Conservation (phyloP, 2,888 invertebrate species). For the Prosopocoilus inquinatus region DNA sequence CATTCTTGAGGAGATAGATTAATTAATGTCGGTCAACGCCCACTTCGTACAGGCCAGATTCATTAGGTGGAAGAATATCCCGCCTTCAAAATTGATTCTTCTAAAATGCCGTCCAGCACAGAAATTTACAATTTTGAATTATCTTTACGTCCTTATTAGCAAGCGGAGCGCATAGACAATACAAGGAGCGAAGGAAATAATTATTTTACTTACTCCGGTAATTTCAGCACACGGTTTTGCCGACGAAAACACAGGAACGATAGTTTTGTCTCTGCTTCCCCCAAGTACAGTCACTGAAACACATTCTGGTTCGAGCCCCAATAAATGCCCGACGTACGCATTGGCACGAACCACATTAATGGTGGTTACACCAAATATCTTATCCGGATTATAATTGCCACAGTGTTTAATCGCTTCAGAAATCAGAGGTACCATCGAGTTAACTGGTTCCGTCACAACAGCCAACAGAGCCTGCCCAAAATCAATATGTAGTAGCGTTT, state of each 20-base stretch:
- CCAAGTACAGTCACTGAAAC: conserved; percentile 75
- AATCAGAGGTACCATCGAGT: conserved; percentile 69
- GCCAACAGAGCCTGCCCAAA: conserved; percentile 53
- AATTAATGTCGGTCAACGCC: too few species aligned
- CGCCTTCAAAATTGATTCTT: too few species aligned
- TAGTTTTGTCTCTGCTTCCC: conserved; percentile 72
- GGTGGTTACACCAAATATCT: conserved; percentile 72
- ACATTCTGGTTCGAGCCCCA: conserved; percentile 61
- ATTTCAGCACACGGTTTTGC: conserved; percentile 53
- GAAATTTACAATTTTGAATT: too few species aligned
- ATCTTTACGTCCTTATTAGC: too few species aligned
- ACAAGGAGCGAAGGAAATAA: background rate
- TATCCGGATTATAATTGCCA: conserved; percentile 61
- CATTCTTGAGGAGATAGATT: too few species aligned
- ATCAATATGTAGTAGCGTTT: too few species aligned
- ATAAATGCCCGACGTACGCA: conserved; percentile 67
- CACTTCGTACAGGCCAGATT: too few species aligned
- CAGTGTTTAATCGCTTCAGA: conserved; percentile 65
- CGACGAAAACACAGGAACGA: conserved; percentile 75
- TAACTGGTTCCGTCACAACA: conserved; percentile 57
- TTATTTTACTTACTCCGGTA: conserved; percentile 33
- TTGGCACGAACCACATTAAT: conserved; percentile 73
- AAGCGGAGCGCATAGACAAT: too few species aligned
- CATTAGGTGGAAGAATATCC: too few species aligned
- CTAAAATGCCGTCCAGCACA: too few species aligned